Evolutionary conservation across 2,113 vertebrate species (phyloP).

Genomic region (Leptodactylus fuscus): DNA sequence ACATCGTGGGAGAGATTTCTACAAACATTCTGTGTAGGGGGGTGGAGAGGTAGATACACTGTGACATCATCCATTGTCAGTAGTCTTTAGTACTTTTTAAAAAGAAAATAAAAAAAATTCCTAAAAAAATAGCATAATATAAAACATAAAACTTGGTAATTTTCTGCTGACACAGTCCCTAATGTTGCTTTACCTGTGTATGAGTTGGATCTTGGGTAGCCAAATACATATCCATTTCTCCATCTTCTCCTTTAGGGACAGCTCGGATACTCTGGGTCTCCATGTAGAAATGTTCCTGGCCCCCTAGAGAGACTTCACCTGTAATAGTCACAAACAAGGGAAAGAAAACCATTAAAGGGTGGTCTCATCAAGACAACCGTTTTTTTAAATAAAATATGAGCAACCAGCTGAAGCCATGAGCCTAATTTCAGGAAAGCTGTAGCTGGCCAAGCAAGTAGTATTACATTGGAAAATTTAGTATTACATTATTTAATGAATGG

Average conservation of each 20-base stretch:
- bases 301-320: conserved; percentile 73
- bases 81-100: too few relatives aligned
- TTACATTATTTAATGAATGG: too few relatives aligned
- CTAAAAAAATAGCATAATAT: too few relatives aligned
- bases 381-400: not conserved
- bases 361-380: not conserved
- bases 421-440: not conserved
- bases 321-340: conserved; percentile 14
- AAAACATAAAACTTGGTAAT: too few relatives aligned
- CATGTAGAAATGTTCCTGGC: conserved; percentile 81
- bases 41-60: too few relatives aligned
- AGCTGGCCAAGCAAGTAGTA: too few relatives aligned
- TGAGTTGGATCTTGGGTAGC: conserved; percentile 72
- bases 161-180: too few relatives aligned
- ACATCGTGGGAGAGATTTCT: too few relatives aligned
- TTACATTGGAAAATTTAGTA: too few relatives aligned
- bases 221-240: conserved; percentile 77
- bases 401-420: not conserved
- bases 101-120: too few relatives aligned
- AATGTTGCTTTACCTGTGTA: conserved; percentile 69
- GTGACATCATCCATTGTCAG: too few relatives aligned
- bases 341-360: not conserved
- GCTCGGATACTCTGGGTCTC: conserved; percentile 77
- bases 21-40: too few relatives aligned
- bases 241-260: conserved; percentile 75